These are phyloP conservation scores for Sinhomidia bicolor DNA, from an alignment of 2,888 invertebrate species.

Conservation along the genomic window DNA sequence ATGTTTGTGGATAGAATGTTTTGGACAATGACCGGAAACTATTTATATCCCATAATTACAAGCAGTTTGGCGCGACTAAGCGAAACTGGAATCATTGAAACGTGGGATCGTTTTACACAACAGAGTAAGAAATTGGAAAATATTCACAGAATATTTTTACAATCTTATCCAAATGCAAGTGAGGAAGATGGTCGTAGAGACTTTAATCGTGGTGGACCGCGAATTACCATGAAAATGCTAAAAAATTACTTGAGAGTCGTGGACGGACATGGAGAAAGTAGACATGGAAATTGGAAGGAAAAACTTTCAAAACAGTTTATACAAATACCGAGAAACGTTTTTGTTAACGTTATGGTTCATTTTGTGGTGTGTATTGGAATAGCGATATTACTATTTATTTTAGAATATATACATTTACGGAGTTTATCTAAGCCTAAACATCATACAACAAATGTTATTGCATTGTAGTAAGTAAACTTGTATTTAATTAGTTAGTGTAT, in stretches of 20 bases:
- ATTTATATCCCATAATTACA: background rate
- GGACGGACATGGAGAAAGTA: background rate
- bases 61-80: background rate
- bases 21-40: background rate
- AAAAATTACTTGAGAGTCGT: background rate
- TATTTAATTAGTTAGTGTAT: no score
- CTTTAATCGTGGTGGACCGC: background rate
- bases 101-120: background rate
- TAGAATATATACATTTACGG: no score
- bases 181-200: background rate
- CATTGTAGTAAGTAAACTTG: no score
- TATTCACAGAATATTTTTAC: background rate
- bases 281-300: background rate
- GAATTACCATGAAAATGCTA: background rate
- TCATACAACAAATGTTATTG: no score
- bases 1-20: background rate
- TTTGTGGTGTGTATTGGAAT: background rate
- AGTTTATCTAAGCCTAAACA: no score
- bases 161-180: background rate
- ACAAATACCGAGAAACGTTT: background rate
- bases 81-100: background rate
- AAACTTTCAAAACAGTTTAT: background rate
- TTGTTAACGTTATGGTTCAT: background rate
- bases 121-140: background rate
- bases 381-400: no score